These are phyloP conservation scores for Yponomeuta malinellus DNA, from an alignment of 2,888 invertebrate species.

Conservation along the genomic window DNA sequence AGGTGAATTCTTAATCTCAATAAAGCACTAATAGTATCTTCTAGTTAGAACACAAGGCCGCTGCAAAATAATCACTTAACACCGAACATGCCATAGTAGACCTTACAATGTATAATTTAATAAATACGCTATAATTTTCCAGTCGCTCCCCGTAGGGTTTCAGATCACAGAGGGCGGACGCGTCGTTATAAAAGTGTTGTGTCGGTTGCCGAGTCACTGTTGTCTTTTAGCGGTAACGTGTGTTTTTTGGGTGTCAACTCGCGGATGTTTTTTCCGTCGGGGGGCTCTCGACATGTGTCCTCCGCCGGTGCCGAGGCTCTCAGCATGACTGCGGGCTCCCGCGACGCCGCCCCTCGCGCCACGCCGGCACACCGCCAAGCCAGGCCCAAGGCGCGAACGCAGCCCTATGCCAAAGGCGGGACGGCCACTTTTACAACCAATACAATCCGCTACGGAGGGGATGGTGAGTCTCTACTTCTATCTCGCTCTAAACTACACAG, in stretches of 20 bases:
- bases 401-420: conserved; percentile 64
- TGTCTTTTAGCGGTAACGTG: conserved; percentile 41
- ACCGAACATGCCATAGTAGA: conserved; percentile 40
- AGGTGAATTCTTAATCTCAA: conserved; percentile 15
- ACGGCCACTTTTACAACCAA: conserved; percentile 65
- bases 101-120: conserved; percentile 22
- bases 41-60: conserved; percentile 32
- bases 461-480: neutral
- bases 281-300: conserved; percentile 68
- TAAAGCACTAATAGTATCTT: neutral
- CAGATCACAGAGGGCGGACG: conserved; percentile 60
- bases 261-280: conserved; percentile 61
- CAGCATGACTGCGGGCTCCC: conserved; percentile 75
- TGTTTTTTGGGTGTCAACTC: conserved; percentile 54
- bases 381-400: conserved; percentile 51
- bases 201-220: conserved; percentile 36
- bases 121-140: conserved; percentile 32
- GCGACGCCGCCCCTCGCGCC: conserved; percentile 69
- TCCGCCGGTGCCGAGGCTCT: conserved; percentile 68
- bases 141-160: conserved; percentile 50
- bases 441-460: conserved; percentile 34
- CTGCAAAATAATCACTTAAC: conserved; percentile 55
- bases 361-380: conserved; percentile 32
- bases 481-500: conserved; percentile 14
- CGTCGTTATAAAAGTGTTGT: conserved; percentile 57